Evolutionary conservation across 2,888 invertebrate species (phyloP).

Genomic region (Malacosoma neustria): DNA sequence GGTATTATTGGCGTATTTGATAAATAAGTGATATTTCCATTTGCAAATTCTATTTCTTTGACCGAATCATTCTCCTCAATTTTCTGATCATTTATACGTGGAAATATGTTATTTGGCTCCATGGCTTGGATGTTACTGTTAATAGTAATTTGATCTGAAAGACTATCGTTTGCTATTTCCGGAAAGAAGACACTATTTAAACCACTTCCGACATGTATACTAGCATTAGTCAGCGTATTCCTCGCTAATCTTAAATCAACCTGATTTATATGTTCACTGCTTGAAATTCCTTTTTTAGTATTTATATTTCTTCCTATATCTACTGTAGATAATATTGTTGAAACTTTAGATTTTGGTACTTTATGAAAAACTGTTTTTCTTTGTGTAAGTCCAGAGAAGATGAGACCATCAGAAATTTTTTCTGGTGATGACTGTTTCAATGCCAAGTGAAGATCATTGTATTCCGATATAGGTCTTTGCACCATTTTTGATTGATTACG

Average conservation of each 20-base stretch:
- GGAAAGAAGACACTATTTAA: slow-evolving; percentile 15
- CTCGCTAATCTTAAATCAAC: slow-evolving; percentile 31
- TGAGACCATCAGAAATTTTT: slow-evolving; percentile 13
- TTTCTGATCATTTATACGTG: slow-evolving; percentile 29
- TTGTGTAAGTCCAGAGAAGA: slow-evolving; percentile 29
- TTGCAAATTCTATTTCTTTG: slow-evolving; percentile 12
- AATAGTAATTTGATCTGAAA: slow-evolving; percentile 15
- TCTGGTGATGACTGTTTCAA: slow-evolving; percentile 17
- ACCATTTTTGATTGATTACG: slow-evolving; percentile 61
- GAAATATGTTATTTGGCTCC: slow-evolving; percentile 33
- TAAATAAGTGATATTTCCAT: slow-evolving; percentile 19
- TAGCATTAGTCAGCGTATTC: slow-evolving; percentile 24
- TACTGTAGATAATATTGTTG: slow-evolving; percentile 34
- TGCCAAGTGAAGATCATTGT: slow-evolving; percentile 9
- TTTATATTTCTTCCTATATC: slow-evolving; percentile 28
- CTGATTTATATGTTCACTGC: slow-evolving; percentile 15
- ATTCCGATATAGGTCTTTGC: slow-evolving; percentile 48
- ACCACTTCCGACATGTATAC: slow-evolving; percentile 8
- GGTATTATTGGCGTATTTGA: slow-evolving; percentile 27
- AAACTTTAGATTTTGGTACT: slow-evolving; percentile 35
- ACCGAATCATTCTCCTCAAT: slow-evolving; percentile 25
- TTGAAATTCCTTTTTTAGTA: slow-evolving; percentile 23
- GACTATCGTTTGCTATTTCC: slow-evolving; percentile 10
- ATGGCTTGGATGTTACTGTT: slow-evolving; percentile 29
- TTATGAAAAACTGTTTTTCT: slow-evolving; percentile 32